Conservation (phyloP, 64 coral and sea anemone genomes). For the Actinia equina region DNA sequence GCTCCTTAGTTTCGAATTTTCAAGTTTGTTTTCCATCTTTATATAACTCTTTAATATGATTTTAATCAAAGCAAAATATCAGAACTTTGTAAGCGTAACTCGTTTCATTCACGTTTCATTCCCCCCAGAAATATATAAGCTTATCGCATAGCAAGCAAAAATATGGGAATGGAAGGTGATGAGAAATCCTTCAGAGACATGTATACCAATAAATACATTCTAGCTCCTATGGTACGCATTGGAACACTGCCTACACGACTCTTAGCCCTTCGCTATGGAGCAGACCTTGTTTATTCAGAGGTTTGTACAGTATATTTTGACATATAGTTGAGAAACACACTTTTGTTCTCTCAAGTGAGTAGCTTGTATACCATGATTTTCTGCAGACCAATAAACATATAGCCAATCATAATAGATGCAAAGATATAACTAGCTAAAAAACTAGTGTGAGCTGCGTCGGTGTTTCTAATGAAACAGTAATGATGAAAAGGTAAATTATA, state of each 20-base stretch:
- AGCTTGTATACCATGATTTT: too few species aligned
- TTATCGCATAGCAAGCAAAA: not conserved
- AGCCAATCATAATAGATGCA: too few species aligned
- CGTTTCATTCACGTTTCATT: not conserved
- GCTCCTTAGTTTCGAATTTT: not conserved
- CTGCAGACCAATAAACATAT: too few species aligned
- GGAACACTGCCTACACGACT: slow-evolving; percentile 78
- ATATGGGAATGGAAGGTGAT: not conserved
- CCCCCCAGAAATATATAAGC: not conserved
- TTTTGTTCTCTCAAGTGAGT: too few species aligned
- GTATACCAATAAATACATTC: slow-evolving; percentile 65
- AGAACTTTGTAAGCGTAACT: too few species aligned
- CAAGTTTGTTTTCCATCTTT: not conserved
- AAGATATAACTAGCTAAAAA: too few species aligned
- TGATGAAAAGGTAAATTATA: too few species aligned
- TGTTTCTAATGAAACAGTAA: too few species aligned
- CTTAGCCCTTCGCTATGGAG: slow-evolving; percentile 89
- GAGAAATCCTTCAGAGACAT: not conserved
- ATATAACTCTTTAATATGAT: not conserved
- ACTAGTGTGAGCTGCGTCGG: too few species aligned
- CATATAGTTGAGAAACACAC: too few species aligned
- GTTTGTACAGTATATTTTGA: slow-evolving; percentile 3
- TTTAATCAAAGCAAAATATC: too few species aligned
- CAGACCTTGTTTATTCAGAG: slow-evolving; percentile 95
- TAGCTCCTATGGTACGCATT: slow-evolving; percentile 96